Evolutionary conservation across 2,888 invertebrate genomes (phyloP), one percentile per base, ranked within the genome.

Genomic region (Scrobipalpa costella): DNA sequence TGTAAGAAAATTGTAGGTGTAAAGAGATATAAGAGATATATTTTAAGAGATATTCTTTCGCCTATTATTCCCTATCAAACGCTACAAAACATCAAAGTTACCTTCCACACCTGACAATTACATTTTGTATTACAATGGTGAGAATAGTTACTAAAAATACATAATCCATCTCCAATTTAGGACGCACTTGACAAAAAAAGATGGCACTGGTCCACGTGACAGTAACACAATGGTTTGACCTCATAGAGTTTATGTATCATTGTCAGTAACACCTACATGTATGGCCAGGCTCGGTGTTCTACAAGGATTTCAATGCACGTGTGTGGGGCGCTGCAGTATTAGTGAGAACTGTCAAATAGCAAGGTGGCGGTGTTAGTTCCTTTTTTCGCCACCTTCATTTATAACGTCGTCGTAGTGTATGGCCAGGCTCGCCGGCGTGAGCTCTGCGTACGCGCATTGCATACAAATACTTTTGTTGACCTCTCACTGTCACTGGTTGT

Each of bases 141-240:
- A 1, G 40, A 40, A 6, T 27, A 11, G 21, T 13, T 27, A 21
- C 34, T 17, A 33, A 55, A 55, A 55, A 55, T 34, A 55, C 55
- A 55, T 34, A 34, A 55, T n/a, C 15, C 15, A 34, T 27, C 34
- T 34, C 15, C 38, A 36, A 36, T 38, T 58, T 40, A 8, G 36
- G 21, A 19, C 11, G 59, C 9, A 21, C 44, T 59, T 27, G 27
- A 59, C 59, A 59, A 44, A 58, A 36, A 40, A 58, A 38, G 34
- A 34, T 55, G 34, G 34, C 15, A 13, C 58, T n/a, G 13, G 13
- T 11, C 27, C 59, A 40, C n/a, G 11, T 27, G 44, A 49, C 34
- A 71, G 72, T 67, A 68, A 75, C 79, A 84, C 83, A 85, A 85
- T 83, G 64, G 66, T 61, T 36, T 36, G 81, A 80, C 85, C 84